These are phyloP conservation scores for Homarus gammarus DNA, from an alignment of 2,888 invertebrate species.

Conservation along the genomic window DNA sequence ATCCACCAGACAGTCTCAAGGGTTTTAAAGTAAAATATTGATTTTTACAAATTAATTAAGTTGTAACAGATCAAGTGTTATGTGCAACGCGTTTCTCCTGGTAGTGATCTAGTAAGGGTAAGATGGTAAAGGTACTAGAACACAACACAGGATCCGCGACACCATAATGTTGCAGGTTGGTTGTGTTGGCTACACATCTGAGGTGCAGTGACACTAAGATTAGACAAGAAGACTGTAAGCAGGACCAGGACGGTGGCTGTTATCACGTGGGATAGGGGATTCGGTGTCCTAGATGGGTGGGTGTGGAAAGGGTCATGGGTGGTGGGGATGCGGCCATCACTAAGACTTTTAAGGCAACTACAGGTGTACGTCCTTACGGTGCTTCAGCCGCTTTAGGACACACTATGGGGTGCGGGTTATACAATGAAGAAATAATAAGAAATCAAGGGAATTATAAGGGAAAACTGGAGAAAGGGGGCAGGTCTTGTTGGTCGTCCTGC, in stretches of 20 bases:
- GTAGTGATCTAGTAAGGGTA: background rate
- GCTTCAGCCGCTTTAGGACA: background rate
- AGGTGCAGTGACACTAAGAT: background rate
- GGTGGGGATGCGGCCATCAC: background rate
- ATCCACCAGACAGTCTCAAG: background rate
- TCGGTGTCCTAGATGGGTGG: background rate
- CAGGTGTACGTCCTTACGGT: background rate
- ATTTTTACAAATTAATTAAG: background rate
- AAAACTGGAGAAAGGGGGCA: slow-evolving; percentile 22
- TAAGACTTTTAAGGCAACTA: background rate
- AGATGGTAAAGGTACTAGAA: background rate
- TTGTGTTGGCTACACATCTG: background rate
- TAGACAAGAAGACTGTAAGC: background rate
- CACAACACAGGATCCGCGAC: background rate
- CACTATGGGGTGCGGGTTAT: background rate
- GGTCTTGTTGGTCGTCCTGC: slow-evolving; percentile 42
- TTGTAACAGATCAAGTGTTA: background rate
- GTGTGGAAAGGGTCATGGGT: background rate
- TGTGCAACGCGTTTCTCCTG: background rate
- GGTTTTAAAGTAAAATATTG: background rate
- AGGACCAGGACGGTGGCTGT: background rate
- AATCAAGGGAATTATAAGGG: background rate
- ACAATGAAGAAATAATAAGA: background rate
- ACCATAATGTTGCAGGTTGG: background rate
- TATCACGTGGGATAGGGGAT: background rate